Conservation (phyloP, 2,888 invertebrate genomes). For the Caenorhabditis sp. region DNA sequence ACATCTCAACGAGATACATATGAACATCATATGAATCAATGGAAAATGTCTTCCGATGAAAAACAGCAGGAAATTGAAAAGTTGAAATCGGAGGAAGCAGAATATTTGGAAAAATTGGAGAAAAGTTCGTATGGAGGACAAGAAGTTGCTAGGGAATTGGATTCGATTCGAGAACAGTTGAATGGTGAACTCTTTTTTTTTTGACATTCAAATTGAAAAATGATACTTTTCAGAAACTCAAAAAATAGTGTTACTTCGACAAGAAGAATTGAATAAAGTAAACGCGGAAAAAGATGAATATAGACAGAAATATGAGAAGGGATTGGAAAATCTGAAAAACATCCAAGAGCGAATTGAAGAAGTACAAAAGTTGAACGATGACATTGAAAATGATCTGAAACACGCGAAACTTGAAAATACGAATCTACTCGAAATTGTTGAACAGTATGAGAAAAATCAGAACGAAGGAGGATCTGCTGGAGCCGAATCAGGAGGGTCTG, state of each 20-base stretch:
- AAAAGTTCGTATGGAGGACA: conserved; percentile 6
- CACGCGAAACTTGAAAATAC: conserved; percentile 6
- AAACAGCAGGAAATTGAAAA: conserved; percentile 14
- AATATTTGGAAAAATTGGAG: conserved; percentile 13
- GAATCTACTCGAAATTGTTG: conserved; percentile 5
- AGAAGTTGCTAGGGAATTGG: conserved; percentile 18
- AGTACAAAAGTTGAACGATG: not conserved
- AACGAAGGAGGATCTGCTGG: conserved; percentile 17
- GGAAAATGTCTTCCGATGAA: conserved; percentile 13
- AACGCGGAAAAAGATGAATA: conserved; percentile 8
- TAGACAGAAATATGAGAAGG: conserved; percentile 3
- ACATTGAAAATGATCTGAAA: conserved; percentile 4
- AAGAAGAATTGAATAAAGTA: conserved; percentile 17
- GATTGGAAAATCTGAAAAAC: not conserved
- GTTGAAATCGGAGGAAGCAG: conserved; percentile 10
- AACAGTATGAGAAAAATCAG: conserved; percentile 15
- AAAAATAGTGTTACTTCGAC: not conserved
- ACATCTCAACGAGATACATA: conserved; percentile 7
- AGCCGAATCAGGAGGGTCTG: conserved; percentile 51
- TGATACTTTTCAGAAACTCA: not conserved
- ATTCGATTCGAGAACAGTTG: conserved; percentile 12
- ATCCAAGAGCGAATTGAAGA: not conserved
- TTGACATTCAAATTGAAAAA: not conserved
- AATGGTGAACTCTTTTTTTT: not conserved
- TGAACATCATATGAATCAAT: conserved; percentile 17